A percentile compares a stretch with the other conserved stretches of the same genome.
phyloP scores from a whole-genome alignment of 2,113 vertebrate genomes.

The Vimba vimba region DNA sequence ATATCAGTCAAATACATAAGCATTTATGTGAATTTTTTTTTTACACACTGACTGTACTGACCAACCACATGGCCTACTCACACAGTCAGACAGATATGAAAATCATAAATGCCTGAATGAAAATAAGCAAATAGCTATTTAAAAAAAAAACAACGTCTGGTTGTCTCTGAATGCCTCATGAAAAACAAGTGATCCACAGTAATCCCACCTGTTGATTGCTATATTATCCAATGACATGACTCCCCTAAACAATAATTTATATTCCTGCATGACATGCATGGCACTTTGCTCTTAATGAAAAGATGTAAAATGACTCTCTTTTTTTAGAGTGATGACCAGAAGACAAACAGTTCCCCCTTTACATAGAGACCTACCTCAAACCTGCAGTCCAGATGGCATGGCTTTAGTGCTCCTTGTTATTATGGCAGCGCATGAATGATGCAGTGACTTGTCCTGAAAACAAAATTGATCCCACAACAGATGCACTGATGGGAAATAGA shows the following conservation, averaged over 20 bases:
- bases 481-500: not conserved
- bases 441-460: slow-evolving; percentile 12
- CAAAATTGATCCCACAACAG: slow-evolving; percentile 19
- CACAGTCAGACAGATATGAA: not conserved
- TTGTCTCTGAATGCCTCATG: not conserved
- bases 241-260: not conserved
- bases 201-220: not conserved
- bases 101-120: not conserved
- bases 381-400: slow-evolving; percentile 41
- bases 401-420: slow-evolving; percentile 26
- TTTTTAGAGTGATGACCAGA: not conserved
- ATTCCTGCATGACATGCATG: not conserved
- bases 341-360: not conserved
- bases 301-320: slow-evolving; percentile 22
- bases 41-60: not conserved
- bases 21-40: not conserved
- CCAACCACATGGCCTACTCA: not conserved
- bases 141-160: not conserved
- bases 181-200: not conserved
- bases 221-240: not conserved
- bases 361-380: slow-evolving; percentile 6
- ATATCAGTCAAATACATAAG: not conserved
- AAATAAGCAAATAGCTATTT: not conserved
- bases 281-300: not conserved
- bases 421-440: slow-evolving; percentile 50